phyloP scores from a whole-genome alignment of 2,113 vertebrate species.

The Monarcha castaneiventris region DNA sequence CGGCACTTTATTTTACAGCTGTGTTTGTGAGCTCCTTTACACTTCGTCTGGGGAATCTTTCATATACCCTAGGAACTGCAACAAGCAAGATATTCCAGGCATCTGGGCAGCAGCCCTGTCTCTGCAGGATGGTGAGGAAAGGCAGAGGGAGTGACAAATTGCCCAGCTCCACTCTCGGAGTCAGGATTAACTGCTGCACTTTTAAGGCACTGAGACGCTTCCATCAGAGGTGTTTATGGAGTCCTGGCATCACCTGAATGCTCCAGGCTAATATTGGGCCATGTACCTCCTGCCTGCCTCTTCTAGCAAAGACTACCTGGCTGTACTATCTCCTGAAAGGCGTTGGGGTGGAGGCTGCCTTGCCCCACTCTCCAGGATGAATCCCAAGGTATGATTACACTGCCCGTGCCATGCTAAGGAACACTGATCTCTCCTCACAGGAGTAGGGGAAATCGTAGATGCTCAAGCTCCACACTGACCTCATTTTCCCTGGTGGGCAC shows the following conservation, averaged over 20 bases:
- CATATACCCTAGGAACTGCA: neutral
- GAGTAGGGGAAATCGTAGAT: neutral
- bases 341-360: rapidly evolving
- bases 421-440: neutral
- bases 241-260: neutral
- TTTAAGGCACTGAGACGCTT: neutral
- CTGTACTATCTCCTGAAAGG: neutral
- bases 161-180: rapidly evolving
- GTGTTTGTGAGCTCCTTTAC: neutral
- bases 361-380: neutral
- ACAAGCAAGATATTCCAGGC: neutral
- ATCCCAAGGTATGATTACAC: neutral
- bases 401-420: neutral
- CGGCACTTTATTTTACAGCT: neutral
- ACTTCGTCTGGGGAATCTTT: neutral
- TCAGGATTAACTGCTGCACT: neutral
- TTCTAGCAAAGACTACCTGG: neutral
- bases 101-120: neutral
- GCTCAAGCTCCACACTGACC: neutral
- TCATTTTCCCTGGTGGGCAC: neutral
- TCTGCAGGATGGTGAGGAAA: neutral
- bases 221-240: neutral
- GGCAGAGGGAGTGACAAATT: neutral
- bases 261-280: rapidly evolving
- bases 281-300: rapidly evolving